Base-by-base conservation (phyloP, 2,113 vertebrate species). In the Eleginops maclovinus region DNA sequence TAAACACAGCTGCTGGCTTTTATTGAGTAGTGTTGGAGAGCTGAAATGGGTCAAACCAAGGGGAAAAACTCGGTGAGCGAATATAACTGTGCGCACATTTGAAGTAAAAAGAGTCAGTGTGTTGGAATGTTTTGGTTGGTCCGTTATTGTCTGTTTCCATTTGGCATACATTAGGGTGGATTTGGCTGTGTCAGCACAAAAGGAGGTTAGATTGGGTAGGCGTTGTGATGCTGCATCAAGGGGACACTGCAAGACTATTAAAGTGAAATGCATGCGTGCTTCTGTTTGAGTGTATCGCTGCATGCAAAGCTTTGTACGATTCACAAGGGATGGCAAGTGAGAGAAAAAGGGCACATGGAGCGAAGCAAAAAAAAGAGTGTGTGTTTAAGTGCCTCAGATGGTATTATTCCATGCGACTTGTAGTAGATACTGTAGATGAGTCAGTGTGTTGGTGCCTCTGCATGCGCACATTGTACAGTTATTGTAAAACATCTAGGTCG, bases 1-100 rank as follows among this genome's bases (percentile, higher is more conserved):
- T 93, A 93, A 94, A 93, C 89, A 92, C 91, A 93, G 93, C 90
- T 93, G 91, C 79, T 86, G 83, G 84, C 60, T 91, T 91, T 85
- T 92, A 87, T 91, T 86, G 88, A 90, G 88, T 87, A 81, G 65
- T 21, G 65, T 75, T 84, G 74, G 74, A 83, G 87, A 85, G 74
- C 70, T 50, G 75, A 83, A 83, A 77, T 77, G 71, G 87, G 89
- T 92, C 85, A 86, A 88, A 91, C 73, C 75, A 78, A 85, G 70
- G 66, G 67, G 76, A 81, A 71, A 81, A 88, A 77, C 50, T 49
- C n/a, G 26, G 44, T 26, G 77, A 81, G 72, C 68, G 41, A 89
- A 92, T 90, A 92, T 86, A 91, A 79, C 86, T 61, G 50, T 2
- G 16, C 53, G 12, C 63, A 69, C 81, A 72, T 88, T 93, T 87